These are phyloP conservation scores for Drosophila pachea DNA, from an alignment of 1,140 invertebrate species.

Conservation along the genomic window DNA sequence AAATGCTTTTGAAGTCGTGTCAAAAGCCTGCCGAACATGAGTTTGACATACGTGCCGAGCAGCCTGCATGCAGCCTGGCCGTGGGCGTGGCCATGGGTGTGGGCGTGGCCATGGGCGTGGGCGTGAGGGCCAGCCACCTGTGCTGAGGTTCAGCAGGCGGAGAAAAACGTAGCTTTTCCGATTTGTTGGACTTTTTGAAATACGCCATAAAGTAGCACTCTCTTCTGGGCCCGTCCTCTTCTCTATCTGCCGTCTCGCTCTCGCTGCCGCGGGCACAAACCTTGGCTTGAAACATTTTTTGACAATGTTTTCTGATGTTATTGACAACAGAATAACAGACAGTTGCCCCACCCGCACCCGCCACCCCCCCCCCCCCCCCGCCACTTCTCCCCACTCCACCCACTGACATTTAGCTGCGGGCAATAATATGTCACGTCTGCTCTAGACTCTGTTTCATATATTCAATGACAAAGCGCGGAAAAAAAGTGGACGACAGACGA, in stretches of 20 bases:
- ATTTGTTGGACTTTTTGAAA: too few species aligned
- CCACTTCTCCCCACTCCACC: background rate
- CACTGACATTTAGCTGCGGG: conserved; percentile 6
- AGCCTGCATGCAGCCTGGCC: background rate
- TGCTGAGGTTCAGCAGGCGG: too few species aligned
- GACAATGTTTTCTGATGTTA: conserved; percentile 59
- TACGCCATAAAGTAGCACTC: too few species aligned
- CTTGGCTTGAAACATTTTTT: conserved; percentile 34
- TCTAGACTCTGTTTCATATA: conserved; percentile 41
- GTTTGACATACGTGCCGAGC: conserved; percentile 21
- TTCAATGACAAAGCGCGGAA: conserved; percentile 60
- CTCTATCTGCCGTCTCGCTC: background rate
- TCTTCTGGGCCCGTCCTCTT: background rate
- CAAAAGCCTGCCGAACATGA: conserved; percentile 5
- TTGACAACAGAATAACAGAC: conserved; percentile 31
- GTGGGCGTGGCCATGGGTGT: too few species aligned
- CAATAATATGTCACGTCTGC: conserved; percentile 67
- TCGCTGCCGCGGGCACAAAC: conserved; percentile 35
- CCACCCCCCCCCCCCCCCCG: background rate
- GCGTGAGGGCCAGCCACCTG: too few species aligned
- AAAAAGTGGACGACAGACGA: background rate
- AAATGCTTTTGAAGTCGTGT: conserved; percentile 35
- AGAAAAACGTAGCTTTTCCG: too few species aligned
- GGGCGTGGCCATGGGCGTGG: too few species aligned
- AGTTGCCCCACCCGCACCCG: background rate